Percentiles rank a stretch among this genome's conserved stretches.
phyloP scores from a whole-genome alignment of 2,113 vertebrate genomes.

The Poicephalus meyeri region DNA sequence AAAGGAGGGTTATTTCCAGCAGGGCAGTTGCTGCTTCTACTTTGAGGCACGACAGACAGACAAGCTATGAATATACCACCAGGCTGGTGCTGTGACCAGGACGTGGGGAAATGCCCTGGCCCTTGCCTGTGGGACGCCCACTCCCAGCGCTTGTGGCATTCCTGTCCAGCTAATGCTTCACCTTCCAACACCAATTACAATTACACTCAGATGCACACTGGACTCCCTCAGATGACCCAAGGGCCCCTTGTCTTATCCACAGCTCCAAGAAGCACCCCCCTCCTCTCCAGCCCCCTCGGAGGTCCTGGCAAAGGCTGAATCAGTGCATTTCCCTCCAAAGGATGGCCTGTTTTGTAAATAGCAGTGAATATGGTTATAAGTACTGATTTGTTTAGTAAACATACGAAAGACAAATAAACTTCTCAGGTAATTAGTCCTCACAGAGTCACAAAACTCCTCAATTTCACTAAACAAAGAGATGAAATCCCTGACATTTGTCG shows the following conservation, averaged over 20 bases:
- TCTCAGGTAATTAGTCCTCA: not conserved
- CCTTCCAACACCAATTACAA: accelerated
- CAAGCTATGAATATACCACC: not conserved
- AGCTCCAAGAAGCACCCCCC: not conserved
- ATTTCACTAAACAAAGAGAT: not conserved
- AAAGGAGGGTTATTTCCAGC: not conserved
- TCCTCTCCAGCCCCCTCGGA: not conserved
- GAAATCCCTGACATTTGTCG: accelerated
- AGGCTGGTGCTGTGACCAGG: not conserved
- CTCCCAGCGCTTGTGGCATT: not conserved
- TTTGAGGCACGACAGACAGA: not conserved
- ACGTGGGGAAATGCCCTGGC: not conserved
- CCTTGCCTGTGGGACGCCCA: not conserved
- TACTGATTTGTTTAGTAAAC: not conserved
- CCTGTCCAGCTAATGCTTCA: not conserved
- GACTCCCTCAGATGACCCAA: accelerated
- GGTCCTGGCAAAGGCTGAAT: not conserved
- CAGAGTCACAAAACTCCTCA: not conserved
- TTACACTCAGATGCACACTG: too few species aligned
- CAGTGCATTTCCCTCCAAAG: not conserved
- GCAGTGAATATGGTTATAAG: not conserved
- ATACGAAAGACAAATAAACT: not conserved
- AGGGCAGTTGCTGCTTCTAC: not conserved
- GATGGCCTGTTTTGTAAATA: not conserved
- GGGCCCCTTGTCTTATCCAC: too few species aligned